phyloP scores from a whole-genome alignment of 2,797 vertebrate species.

The Myiotriccus ornatus region DNA sequence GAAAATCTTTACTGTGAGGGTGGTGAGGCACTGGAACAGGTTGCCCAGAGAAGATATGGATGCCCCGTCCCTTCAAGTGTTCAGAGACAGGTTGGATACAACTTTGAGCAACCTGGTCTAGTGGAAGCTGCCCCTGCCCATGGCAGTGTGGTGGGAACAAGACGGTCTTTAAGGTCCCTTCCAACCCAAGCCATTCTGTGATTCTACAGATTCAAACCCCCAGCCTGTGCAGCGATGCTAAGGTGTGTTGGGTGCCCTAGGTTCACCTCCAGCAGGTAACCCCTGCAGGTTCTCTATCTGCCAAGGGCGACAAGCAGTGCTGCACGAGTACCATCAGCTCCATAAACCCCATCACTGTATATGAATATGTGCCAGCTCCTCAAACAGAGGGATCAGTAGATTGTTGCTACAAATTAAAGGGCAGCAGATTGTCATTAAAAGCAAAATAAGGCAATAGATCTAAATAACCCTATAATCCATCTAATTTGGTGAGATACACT shows the following conservation, averaged over 20 bases:
- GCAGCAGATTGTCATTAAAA: not conserved
- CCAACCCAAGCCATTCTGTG: not conserved
- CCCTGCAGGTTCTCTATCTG: not conserved
- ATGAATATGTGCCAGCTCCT: not conserved
- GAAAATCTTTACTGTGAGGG: not conserved
- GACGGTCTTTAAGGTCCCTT: not conserved
- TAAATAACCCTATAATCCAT: not conserved
- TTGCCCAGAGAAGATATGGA: not conserved
- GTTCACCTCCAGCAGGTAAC: not conserved
- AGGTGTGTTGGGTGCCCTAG: not conserved
- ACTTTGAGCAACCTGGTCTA: not conserved
- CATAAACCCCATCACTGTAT: too few relatives aligned
- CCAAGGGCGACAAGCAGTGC: not conserved
- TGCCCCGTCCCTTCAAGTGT: not conserved
- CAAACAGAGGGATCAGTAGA: not conserved
- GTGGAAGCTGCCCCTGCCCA: not conserved
- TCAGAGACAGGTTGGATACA: not conserved
- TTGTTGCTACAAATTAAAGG: not conserved
- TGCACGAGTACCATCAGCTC: not conserved
- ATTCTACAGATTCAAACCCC: not conserved
- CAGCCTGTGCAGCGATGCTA: not conserved
- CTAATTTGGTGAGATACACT: not conserved
- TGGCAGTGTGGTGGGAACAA: not conserved
- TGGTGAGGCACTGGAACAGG: not conserved
- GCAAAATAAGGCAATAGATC: not conserved